phyloP scores from a whole-genome alignment of 2,888 invertebrate genomes.

The Dynastes hyllus region DNA sequence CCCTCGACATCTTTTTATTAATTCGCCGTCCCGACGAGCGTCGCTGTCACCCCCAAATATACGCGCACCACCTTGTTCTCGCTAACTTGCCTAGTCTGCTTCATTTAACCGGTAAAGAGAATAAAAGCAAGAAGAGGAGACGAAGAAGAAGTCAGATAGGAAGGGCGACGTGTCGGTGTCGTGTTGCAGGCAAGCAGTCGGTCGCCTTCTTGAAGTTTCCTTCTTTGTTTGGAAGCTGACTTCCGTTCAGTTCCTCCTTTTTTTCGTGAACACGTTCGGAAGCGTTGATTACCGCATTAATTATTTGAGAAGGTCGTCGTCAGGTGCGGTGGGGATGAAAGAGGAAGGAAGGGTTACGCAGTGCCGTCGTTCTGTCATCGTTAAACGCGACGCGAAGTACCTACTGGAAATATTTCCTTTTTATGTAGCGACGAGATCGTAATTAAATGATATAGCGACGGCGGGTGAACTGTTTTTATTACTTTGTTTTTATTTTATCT shows the following conservation, averaged over 20 bases:
- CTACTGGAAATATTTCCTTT: constrained; percentile 34
- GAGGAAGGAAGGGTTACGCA: constrained; percentile 25
- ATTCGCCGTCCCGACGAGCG: constrained; percentile 56
- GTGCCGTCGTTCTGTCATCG: constrained; percentile 29
- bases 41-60: constrained; percentile 53
- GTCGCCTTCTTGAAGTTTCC: constrained; percentile 38
- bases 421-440: constrained; percentile 40
- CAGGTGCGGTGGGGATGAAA: neutral
- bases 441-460: constrained; percentile 33
- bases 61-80: constrained; percentile 57
- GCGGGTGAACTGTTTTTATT: neutral
- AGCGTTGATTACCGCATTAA: constrained; percentile 46
- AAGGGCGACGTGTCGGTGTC: constrained; percentile 12
- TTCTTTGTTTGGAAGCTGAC: constrained; percentile 38
- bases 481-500: neutral
- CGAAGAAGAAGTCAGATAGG: neutral
- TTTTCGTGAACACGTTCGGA: constrained; percentile 28
- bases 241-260: constrained; percentile 21
- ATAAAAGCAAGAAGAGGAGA: constrained; percentile 25
- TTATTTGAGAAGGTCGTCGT: constrained; percentile 31
- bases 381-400: constrained; percentile 30
- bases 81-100: constrained; percentile 58
- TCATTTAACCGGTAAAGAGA: constrained; percentile 55
- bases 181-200: constrained; percentile 17
- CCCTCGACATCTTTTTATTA: constrained; percentile 61